These are phyloP conservation scores for Agrochola lychnidis DNA, from an alignment of 2,888 invertebrate genomes.

Conservation along the genomic window DNA sequence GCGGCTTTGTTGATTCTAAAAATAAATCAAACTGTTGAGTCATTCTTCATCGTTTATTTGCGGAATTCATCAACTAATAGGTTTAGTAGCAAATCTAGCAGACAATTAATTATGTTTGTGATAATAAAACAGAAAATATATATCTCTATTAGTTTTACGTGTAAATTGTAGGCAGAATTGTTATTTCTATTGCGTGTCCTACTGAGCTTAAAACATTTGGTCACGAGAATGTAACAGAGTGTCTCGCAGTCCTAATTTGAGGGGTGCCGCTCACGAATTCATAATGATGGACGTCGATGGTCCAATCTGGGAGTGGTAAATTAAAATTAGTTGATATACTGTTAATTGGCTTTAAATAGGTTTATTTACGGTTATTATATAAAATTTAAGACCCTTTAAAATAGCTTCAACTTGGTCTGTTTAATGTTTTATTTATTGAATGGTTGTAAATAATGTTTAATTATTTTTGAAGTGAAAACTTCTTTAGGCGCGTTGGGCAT, in stretches of 20 bases:
- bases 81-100: conserved; percentile 12
- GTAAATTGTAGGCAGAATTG: conserved; percentile 24
- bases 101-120: conserved; percentile 44
- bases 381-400: conserved; percentile 11
- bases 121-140: conserved; percentile 45
- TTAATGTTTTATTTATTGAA: conserved; percentile 14
- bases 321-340: conserved; percentile 61
- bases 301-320: conserved; percentile 61
- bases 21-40: conserved; percentile 44
- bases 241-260: conserved; percentile 75
- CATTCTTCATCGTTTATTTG: conserved; percentile 46
- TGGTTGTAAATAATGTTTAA: neutral
- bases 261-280: conserved; percentile 82
- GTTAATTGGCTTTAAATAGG: conserved; percentile 54
- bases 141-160: conserved; percentile 51
- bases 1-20: conserved; percentile 19
- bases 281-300: conserved; percentile 77
- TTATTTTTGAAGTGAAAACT: no score
- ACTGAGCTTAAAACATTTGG: conserved; percentile 54
- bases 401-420: neutral
- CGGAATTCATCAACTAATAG: conserved; percentile 30
- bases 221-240: conserved; percentile 64
- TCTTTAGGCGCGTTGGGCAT: no score
- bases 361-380: conserved; percentile 16
- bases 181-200: conserved; percentile 54